These are phyloP conservation scores for Cactoblastis cactorum DNA, from an alignment of 2,888 invertebrate genomes.

Conservation along the genomic window DNA sequence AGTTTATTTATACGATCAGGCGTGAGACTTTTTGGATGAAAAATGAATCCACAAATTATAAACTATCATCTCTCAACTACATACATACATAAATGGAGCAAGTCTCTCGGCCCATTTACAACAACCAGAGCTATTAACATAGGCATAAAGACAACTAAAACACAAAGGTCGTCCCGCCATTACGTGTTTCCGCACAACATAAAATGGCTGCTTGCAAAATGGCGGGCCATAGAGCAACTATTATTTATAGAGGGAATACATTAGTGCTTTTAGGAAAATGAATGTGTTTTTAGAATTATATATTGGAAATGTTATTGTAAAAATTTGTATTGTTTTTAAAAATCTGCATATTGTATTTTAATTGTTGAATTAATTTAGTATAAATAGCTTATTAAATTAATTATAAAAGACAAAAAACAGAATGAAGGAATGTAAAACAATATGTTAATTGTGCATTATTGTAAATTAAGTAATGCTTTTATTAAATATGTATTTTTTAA, in stretches of 20 bases:
- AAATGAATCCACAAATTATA: too few relatives aligned
- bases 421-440: too few relatives aligned
- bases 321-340: not conserved
- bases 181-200: slow-evolving; percentile 37
- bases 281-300: not conserved
- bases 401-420: too few relatives aligned
- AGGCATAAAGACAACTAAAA: slow-evolving; percentile 29
- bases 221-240: slow-evolving; percentile 22
- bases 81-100: slow-evolving; percentile 15
- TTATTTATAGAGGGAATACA: not conserved
- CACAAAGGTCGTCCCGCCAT: slow-evolving; percentile 41
- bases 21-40: too few relatives aligned
- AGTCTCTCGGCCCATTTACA: slow-evolving; percentile 25
- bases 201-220: slow-evolving; percentile 40
- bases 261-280: not conserved
- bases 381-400: too few relatives aligned
- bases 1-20: too few relatives aligned
- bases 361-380: too few relatives aligned
- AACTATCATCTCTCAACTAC: not conserved
- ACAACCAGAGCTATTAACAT: slow-evolving; percentile 31
- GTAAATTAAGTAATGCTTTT: too few relatives aligned
- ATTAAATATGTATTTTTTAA: too few relatives aligned
- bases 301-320: not conserved
- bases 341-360: too few relatives aligned
- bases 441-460: too few relatives aligned